These are phyloP conservation scores for Tapera naevia DNA, from an alignment of 2,797 vertebrate species.

Conservation along the genomic window DNA sequence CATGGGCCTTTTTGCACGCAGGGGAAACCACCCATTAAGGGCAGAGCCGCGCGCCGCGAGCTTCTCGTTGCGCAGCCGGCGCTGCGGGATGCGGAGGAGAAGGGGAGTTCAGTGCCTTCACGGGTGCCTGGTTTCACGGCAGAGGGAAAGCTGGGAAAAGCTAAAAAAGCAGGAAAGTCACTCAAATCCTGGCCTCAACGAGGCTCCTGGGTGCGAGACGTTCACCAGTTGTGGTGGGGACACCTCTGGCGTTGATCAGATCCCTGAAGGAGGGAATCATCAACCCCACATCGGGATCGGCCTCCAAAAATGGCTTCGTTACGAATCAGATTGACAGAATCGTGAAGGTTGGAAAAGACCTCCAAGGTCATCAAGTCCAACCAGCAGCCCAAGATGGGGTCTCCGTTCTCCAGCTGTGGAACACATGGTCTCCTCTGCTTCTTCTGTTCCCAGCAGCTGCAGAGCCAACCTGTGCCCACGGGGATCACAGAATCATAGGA, in stretches of 20 bases:
- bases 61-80: neutral
- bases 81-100: accelerated
- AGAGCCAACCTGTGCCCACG: no score
- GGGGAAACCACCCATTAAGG: neutral
- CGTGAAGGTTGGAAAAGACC: no score
- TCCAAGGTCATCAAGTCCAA: no score
- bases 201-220: accelerated
- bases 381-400: no score
- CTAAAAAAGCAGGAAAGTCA: neutral
- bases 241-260: accelerated
- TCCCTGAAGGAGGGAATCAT: accelerated
- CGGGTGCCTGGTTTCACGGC: neutral
- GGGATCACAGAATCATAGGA: no score
- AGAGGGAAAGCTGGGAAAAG: neutral
- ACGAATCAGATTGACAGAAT: no score
- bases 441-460: no score
- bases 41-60: neutral
- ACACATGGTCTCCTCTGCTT: no score
- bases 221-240: accelerated
- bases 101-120: neutral
- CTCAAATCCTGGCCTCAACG: neutral
- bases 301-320: neutral
- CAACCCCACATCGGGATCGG: neutral
- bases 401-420: no score
- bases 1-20: neutral